Evolutionary conservation across 1,140 invertebrate species (phyloP).

Genomic region (Hydropsyche tenuis): DNA sequence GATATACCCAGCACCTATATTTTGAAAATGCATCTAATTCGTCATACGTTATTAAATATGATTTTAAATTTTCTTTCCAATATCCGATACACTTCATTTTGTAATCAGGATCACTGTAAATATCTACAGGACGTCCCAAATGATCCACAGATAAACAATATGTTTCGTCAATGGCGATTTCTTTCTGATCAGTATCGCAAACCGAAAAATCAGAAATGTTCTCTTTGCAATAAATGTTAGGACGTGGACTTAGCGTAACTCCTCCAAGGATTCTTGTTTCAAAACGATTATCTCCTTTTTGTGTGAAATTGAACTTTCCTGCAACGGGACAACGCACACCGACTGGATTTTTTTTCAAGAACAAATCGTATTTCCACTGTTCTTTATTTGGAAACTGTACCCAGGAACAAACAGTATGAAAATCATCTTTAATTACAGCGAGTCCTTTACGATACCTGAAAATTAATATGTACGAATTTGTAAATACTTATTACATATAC

Average conservation of each 20-base stretch:
- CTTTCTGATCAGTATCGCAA: slow-evolving; percentile 92
- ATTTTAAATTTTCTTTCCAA: slow-evolving; percentile 98
- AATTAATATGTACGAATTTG: slow-evolving; percentile 1
- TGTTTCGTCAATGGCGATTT: slow-evolving; percentile 91
- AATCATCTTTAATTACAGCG: slow-evolving; percentile 88
- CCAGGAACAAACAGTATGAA: slow-evolving; percentile 93
- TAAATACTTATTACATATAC: background rate
- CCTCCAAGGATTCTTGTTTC: slow-evolving; percentile 93
- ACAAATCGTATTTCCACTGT: slow-evolving; percentile 88
- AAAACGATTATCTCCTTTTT: slow-evolving; percentile 86
- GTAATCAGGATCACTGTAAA: slow-evolving; percentile 96
- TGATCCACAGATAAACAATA: slow-evolving; percentile 97
- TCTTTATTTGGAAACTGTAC: slow-evolving; percentile 86
- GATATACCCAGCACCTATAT: slow-evolving; percentile 98
- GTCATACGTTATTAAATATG: slow-evolving; percentile 96
- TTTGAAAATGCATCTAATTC: slow-evolving; percentile 94
- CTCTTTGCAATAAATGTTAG: slow-evolving; percentile 91
- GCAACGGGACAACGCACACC: slow-evolving; percentile 94
- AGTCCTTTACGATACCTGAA: slow-evolving; percentile 84
- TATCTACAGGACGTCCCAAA: slow-evolving; percentile 89
- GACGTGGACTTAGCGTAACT: slow-evolving; percentile 90
- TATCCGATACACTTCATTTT: slow-evolving; percentile 96
- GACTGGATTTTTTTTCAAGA: slow-evolving; percentile 88
- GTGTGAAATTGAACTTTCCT: slow-evolving; percentile 93
- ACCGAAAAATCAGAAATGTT: slow-evolving; percentile 95